Evolutionary conservation across 30 jellyfish, hydroid and myxozoan species (phyloP).

Genomic region (Aurelia sp.): DNA sequence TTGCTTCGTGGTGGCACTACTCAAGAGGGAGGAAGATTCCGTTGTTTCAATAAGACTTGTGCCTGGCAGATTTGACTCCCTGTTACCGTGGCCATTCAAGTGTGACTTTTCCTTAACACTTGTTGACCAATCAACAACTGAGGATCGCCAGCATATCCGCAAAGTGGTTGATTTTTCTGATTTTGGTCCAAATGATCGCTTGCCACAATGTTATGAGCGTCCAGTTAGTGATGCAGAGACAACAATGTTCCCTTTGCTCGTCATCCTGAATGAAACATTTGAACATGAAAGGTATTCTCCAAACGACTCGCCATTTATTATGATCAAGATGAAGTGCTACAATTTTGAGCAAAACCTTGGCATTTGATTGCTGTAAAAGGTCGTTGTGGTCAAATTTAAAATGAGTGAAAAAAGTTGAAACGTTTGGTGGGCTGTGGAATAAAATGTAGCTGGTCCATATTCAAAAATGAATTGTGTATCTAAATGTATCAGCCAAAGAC

Average conservation of each 20-base stretch:
- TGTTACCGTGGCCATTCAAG: conserved; percentile 64
- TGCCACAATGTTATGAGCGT: conserved; percentile 43
- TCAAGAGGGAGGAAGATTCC: conserved; percentile 15
- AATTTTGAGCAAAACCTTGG: conserved; percentile 38
- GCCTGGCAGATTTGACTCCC: conserved; percentile 44
- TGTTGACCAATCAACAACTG: conserved; percentile 19
- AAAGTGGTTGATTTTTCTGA: conserved; percentile 43
- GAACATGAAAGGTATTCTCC: conserved; percentile 20
- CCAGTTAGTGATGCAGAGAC: not conserved
- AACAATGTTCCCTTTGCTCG: conserved; percentile 20
- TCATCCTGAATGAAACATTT: conserved; percentile 16
- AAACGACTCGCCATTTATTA: conserved; percentile 2
- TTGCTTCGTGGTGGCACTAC: conserved; percentile 15
- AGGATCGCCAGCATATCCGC: conserved; percentile 5
- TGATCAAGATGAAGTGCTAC: conserved; percentile 33
- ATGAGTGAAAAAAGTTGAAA: too few relatives aligned
- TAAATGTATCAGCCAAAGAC: too few relatives aligned
- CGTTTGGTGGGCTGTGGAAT: too few relatives aligned
- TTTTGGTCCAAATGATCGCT: conserved; percentile 4
- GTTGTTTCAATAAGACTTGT: conserved; percentile 33
- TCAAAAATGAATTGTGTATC: too few relatives aligned
- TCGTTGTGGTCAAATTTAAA: too few relatives aligned
- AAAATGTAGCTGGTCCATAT: too few relatives aligned
- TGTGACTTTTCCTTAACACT: conserved; percentile 32
- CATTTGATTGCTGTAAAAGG: not conserved